Evolutionary conservation across 1,140 invertebrate species (phyloP).

Genomic region (Brevipalpus yothersi): DNA sequence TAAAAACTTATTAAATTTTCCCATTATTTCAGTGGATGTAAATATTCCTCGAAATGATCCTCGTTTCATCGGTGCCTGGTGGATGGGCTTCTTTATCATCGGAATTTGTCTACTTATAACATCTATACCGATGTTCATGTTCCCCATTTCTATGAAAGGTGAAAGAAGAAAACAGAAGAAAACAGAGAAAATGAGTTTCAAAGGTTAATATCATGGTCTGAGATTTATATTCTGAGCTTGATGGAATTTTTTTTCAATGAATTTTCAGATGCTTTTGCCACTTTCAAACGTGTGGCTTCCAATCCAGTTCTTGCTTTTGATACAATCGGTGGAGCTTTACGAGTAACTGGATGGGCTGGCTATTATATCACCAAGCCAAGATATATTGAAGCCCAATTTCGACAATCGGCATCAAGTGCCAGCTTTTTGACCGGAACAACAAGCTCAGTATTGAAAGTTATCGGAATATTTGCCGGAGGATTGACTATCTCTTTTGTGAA

Average conservation of each 20-base stretch:
- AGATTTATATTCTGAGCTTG: background rate
- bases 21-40: constrained; percentile 4
- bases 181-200: background rate
- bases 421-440: constrained; percentile 24
- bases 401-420: constrained; percentile 38
- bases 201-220: background rate
- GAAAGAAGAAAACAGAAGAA: background rate
- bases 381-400: constrained; percentile 46
- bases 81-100: constrained; percentile 25
- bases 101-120: constrained; percentile 12
- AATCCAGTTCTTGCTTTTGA: constrained; percentile 41
- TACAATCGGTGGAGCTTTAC: constrained; percentile 36
- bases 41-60: constrained; percentile 18
- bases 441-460: constrained; percentile 37
- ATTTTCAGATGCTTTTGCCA: constrained; percentile 21
- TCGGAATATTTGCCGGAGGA: constrained; percentile 40
- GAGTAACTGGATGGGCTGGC: constrained; percentile 40
- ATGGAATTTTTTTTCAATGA: background rate
- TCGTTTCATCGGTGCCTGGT: constrained; percentile 24
- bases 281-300: constrained; percentile 20
- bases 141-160: constrained; percentile 8
- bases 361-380: constrained; percentile 50
- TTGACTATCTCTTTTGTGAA: constrained; percentile 25
- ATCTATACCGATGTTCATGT: constrained; percentile 14
- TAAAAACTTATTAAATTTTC: background rate